phyloP scores from a whole-genome alignment of 2,113 vertebrate species.

The Climacteris rufus region DNA sequence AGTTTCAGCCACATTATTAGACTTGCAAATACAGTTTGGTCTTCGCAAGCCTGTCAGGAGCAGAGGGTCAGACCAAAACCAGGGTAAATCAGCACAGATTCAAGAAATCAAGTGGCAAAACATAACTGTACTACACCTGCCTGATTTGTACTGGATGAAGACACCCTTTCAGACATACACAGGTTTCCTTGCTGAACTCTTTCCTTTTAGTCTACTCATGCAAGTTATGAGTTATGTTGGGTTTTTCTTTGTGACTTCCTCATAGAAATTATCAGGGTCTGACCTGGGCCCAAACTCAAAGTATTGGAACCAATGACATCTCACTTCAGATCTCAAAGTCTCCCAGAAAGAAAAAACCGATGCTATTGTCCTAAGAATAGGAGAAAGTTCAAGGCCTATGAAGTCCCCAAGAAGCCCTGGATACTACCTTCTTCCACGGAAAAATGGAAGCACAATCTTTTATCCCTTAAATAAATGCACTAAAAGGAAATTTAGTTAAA shows the following conservation, averaged over 20 bases:
- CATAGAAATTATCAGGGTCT: background rate
- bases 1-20: constrained; percentile 61
- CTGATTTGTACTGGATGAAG: background rate
- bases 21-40: constrained; percentile 55
- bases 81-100: background rate
- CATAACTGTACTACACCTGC: background rate
- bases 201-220: background rate
- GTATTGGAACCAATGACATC: background rate
- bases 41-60: background rate
- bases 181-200: background rate
- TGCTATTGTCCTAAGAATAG: background rate
- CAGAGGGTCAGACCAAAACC: background rate
- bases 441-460: background rate
- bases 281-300: background rate
- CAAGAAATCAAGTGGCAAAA: background rate
- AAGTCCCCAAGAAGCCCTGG: background rate
- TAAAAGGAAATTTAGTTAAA: background rate
- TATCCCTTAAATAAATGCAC: background rate
- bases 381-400: background rate
- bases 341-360: background rate
- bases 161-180: background rate
- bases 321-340: background rate
- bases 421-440: background rate
- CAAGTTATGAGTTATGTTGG: fast-evolving
- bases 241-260: background rate